These are phyloP conservation scores for Cheilosia scutellata DNA, from an alignment of 2,888 invertebrate species.

Conservation along the genomic window DNA sequence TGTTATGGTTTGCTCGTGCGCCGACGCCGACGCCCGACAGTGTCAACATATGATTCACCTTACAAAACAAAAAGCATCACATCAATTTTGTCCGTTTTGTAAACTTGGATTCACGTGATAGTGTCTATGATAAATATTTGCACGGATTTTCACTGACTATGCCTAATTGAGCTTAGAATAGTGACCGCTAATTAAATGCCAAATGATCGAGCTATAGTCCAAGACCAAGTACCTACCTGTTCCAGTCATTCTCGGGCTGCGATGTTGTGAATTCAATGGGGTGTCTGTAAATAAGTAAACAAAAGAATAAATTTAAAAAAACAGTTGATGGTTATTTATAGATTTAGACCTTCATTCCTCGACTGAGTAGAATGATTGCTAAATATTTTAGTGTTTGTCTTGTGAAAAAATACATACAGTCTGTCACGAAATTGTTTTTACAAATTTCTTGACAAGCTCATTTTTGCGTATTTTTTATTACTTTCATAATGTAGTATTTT, in stretches of 20 bases:
- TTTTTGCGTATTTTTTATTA: too few relatives aligned
- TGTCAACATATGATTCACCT: not conserved
- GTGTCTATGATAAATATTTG: constrained; percentile 2
- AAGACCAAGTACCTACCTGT: constrained; percentile 51
- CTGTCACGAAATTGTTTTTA: too few relatives aligned
- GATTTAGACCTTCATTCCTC: not conserved
- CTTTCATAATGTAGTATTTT: too few relatives aligned
- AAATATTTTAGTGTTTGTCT: not conserved
- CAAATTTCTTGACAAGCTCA: too few relatives aligned
- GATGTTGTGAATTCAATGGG: not conserved
- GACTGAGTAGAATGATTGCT: not conserved
- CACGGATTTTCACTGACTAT: constrained; percentile 4
- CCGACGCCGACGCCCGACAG: too few relatives aligned
- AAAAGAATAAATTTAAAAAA: constrained; percentile 5
- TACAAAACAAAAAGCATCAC: not conserved
- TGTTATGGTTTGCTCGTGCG: too few relatives aligned
- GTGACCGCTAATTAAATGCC: constrained; percentile 16
- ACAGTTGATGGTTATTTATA: constrained; percentile 22
- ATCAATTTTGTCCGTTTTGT: not conserved
- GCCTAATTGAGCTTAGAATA: constrained; percentile 11
- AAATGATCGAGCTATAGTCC: constrained; percentile 8
- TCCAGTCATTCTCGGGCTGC: constrained; percentile 64
- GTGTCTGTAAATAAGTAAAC: constrained; percentile 57
- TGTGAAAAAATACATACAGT: not conserved
- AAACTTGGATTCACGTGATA: not conserved